phyloP scores from a whole-genome alignment of 1,140 invertebrate genomes.

The Drosophila asahinai region DNA sequence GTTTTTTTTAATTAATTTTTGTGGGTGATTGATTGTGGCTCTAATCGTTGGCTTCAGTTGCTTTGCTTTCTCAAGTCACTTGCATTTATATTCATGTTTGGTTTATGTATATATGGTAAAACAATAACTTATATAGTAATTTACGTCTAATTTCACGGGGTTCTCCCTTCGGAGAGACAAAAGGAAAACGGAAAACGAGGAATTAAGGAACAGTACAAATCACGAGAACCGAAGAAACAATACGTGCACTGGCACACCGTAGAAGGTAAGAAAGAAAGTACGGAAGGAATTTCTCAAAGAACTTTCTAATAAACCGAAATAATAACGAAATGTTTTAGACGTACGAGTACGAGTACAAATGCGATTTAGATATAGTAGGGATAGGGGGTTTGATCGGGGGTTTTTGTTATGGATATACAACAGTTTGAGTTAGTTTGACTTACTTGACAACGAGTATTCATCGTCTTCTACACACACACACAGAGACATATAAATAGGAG shows the following conservation, averaged over 20 bases:
- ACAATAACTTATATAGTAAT: conserved; percentile 43
- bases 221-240: conserved; percentile 17
- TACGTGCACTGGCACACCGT: conserved; percentile 74
- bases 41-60: conserved; percentile 54
- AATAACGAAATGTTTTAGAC: conserved; percentile 47
- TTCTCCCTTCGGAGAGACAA: conserved; percentile 10
- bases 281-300: conserved; percentile 27
- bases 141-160: conserved; percentile 35
- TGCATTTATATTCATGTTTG: conserved; percentile 51
- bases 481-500: conserved; percentile 76
- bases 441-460: conserved; percentile 85
- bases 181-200: conserved; percentile 7
- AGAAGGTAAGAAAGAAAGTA: conserved; percentile 27
- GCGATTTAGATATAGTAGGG: conserved; percentile 45
- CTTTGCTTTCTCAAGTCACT: conserved; percentile 54
- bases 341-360: conserved; percentile 48
- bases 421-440: conserved; percentile 74
- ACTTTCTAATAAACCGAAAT: conserved; percentile 50
- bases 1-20: background rate
- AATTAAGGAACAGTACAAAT: conserved; percentile 53
- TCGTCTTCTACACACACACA: conserved; percentile 84
- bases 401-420: conserved; percentile 54
- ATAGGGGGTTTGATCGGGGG: background rate
- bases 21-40: conserved; percentile 37
- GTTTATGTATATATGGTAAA: conserved; percentile 46